Evolutionary conservation across 2,797 vertebrate species (phyloP), one percentile per base, ranked within the genome.

Genomic region (Gymnodraco acuticeps): DNA sequence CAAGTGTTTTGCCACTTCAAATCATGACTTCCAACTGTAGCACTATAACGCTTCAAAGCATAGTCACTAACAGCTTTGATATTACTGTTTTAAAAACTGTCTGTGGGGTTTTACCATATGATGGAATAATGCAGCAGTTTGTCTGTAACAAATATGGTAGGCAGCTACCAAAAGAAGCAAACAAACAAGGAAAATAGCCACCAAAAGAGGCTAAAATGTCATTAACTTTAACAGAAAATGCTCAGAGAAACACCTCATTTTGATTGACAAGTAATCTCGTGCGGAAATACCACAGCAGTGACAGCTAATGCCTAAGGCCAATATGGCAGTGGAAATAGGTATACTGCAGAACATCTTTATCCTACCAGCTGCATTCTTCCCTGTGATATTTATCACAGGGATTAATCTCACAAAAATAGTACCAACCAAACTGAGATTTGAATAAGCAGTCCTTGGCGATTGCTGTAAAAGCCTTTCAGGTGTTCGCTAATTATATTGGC

Each of bases 41-140:
- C 73, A 73, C 61, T 65, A 58, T 73, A 72, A 53, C 46, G 60
- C 70, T 79, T 80, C 82, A 86, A 84, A 80, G 64, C 58, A 16
- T 13, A 73, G 70, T 85, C 33, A 62, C 53, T 70, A 15, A 68
- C 70, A 61, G 61, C 66, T 65, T 72, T 64, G 77, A 52, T 69
- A 61, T 68, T 70, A 15, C 62, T 65, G 52, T 62, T 85, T 77
- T 72, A 52, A 81, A 81, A 71, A 62, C 67, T 33, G 55, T 80
- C 71, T 79, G 59, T 19, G 50, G 64, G 75, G 75, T 52, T 75
- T 73, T 77, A 42, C 68, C 64, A 59, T 46, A 64, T 70, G 56
- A 74, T 47, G 59, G 70, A 68, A 68, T 60, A 60, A 82, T 79
- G 80, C 43, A 33, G 59, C 73, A 74, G 75, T 78, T 77, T 65